Conservation (phyloP, 2,113 vertebrate species). For the Physeter macrocephalus region DNA sequence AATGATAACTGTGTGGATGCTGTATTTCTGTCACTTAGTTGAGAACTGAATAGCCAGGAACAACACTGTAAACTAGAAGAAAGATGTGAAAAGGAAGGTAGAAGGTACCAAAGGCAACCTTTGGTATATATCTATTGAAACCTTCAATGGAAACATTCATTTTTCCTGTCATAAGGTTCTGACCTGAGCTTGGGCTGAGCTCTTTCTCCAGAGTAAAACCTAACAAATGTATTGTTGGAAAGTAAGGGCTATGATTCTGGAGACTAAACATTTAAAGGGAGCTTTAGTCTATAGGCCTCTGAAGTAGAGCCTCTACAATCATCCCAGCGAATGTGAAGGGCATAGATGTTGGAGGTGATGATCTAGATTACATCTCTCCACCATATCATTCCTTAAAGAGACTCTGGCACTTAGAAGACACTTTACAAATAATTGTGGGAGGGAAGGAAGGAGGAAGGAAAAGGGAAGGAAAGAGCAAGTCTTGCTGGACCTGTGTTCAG, state of each 20-base stretch:
- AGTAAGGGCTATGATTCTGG: not conserved
- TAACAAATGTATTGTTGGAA: not conserved
- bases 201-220: not conserved
- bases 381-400: not conserved
- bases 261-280: not conserved
- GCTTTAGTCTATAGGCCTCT: not conserved
- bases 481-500: not conserved
- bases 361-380: not conserved
- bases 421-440: not conserved
- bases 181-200: not conserved
- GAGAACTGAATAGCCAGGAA: not conserved
- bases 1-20: fast-evolving
- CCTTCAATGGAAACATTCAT: no score
- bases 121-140: not conserved
- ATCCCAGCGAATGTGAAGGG: no score
- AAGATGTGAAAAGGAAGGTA: not conserved
- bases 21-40: not conserved
- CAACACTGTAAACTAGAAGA: not conserved
- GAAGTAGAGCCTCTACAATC: not conserved
- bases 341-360: not conserved
- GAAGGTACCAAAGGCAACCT: not conserved
- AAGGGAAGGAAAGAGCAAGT: not conserved
- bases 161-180: not conserved
- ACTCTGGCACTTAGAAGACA: not conserved
- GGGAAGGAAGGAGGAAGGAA: not conserved